Base-by-base conservation (phyloP, 2,113 vertebrate species). In the Tichodroma muraria region DNA sequence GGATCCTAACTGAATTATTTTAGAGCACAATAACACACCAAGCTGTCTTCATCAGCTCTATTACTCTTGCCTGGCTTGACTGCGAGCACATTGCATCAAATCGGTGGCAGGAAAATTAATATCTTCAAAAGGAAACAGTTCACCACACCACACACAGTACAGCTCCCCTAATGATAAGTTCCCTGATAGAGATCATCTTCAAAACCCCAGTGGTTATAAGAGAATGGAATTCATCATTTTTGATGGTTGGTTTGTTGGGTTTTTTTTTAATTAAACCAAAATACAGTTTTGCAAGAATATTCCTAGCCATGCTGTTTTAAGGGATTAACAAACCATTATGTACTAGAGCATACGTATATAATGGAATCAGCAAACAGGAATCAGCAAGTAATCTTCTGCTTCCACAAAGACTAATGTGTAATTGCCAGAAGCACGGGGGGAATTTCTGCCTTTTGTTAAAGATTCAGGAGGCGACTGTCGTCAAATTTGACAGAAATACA, bases 351-450 rank as follows among this genome's bases (percentile, higher is more conserved):
- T 35, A 88, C 76, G 90, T 45, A 83, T 69, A 94, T 80, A 95
- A 92, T 83, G 83, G 96, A 77, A 96, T 90, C 92, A 85, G 94
- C 88, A 95, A 82, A 94, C 75, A 93, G 85, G 93, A 93, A 91
- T 95, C 91, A 78, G 93, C 84, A 75, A 95, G 85, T 91, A 82
- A 95, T 94, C 91, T 94, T 76, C 92, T 63, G 76, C 56, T 88
- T 77, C 87, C 6, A 11, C 1, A 1, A 59, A 83, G 81, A 40
- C 81, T 80, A 56, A 93, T 9, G 47, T 72, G 88, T 91, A 95
- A 97, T 91, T 95, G 93, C 94, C 87, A 88, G 85, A 60, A 93
- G 89, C 88, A 85, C 76, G 38, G 0, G 72, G 76, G 93, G 93
- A 88, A 90, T 89, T 95, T 88, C 69, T 95, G 89, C 68, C 75